Evolutionary conservation across 2,113 vertebrate species (phyloP).

Genomic region (Pangasianodon hypophthalmus): DNA sequence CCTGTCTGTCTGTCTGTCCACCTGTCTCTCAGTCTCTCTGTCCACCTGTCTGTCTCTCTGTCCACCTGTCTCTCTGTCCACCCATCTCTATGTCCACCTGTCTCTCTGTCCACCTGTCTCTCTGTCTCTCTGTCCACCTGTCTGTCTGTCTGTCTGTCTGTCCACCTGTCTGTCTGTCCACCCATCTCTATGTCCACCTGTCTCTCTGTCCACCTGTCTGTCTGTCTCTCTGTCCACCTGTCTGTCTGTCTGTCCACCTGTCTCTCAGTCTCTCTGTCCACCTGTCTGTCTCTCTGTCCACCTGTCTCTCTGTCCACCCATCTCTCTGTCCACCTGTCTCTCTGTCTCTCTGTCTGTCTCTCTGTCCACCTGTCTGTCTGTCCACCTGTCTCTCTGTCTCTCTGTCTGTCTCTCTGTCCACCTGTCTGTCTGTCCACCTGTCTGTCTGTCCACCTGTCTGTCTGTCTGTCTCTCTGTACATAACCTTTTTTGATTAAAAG

Average conservation of each 20-base stretch:
- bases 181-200: not conserved
- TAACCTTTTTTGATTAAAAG: not conserved
- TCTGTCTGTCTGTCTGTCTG: not conserved
- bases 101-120: too few relatives aligned
- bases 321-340: not conserved
- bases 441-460: not conserved
- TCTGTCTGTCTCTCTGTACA: not conserved
- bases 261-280: too few relatives aligned
- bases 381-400: not conserved
- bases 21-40: not conserved
- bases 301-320: not conserved
- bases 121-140: not conserved
- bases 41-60: not conserved
- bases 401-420: not conserved
- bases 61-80: not conserved
- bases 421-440: not conserved
- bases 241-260: not conserved
- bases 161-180: not conserved
- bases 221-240: not conserved
- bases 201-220: not conserved
- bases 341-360: not conserved
- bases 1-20: not conserved
- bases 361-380: too few relatives aligned
- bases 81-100: not conserved
- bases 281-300: not conserved